Percentiles rank a stretch among this genome's conserved stretches.
These are phyloP conservation scores for Sphecodes monilicornis DNA, from an alignment of 2,888 invertebrate species.

Conservation along the genomic window DNA sequence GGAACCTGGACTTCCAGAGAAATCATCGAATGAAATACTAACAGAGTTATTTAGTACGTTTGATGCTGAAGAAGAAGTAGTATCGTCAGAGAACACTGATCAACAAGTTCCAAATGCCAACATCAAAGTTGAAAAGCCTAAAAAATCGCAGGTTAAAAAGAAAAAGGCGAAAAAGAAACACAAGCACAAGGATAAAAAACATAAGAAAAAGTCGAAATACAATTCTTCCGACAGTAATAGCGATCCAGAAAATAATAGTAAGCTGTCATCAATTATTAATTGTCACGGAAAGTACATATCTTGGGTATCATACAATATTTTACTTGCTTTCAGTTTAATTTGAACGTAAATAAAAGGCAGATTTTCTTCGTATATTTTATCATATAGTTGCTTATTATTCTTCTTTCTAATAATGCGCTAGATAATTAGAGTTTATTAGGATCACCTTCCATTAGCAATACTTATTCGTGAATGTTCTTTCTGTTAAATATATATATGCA, in stretches of 20 bases:
- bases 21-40: slow-evolving; percentile 92
- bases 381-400: not conserved
- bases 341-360: not conserved
- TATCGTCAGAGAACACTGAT: slow-evolving; percentile 65
- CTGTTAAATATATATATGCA: not conserved
- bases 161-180: slow-evolving; percentile 81
- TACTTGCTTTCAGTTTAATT: not conserved
- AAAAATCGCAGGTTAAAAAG: slow-evolving; percentile 56
- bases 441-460: slow-evolving; percentile 63
- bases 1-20: slow-evolving; percentile 84
- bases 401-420: not conserved
- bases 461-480: slow-evolving; percentile 29
- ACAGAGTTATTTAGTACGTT: slow-evolving; percentile 93
- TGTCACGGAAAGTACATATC: not conserved
- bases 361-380: not conserved
- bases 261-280: slow-evolving; percentile 36
- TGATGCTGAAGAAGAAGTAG: slow-evolving; percentile 84
- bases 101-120: slow-evolving; percentile 67
- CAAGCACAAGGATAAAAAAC: slow-evolving; percentile 86
- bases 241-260: slow-evolving; percentile 76
- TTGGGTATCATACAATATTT: not conserved
- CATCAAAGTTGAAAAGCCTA: slow-evolving; percentile 67
- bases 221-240: slow-evolving; percentile 76
- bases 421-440: not conserved
- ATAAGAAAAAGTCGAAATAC: slow-evolving; percentile 85